Evolutionary conservation across 2,797 vertebrate genomes (phyloP), one percentile per base, ranked within the genome.

Genomic region (Hylomyscus alleni): DNA sequence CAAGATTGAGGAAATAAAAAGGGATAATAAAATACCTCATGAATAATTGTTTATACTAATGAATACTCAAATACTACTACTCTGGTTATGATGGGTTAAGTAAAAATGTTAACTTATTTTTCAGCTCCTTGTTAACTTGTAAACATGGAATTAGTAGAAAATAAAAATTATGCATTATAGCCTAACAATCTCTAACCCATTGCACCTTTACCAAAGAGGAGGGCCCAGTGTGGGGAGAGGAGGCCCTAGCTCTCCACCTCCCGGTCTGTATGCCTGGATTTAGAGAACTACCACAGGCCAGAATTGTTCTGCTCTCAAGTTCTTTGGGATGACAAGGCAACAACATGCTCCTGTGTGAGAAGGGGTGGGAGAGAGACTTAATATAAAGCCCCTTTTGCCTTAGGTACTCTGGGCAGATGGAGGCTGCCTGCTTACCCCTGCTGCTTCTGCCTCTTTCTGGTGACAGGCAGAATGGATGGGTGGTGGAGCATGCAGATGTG

Each of bases 381-480:
- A 24, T 9, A 9, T 3, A 13, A 56, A 89, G 82, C 31, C 62
- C 89, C 50, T 65, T 85, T 84, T 86, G 80, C 87, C 82, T 84
- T 67, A 65, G 73, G 80, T 91, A 47, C 75, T 95, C 44, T 47
- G 44, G 72, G 54, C 96, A 95, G 93, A 86, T 90, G 90, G 90
- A 94, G 91, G 95, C 84, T 0, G 20, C 80, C 87, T 81, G 90
- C 40, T 84, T 44, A 56, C 58, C 80, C 54, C 50, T 75, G 78
- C 73, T 93, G 37, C 65, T 83, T 34, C 62, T 81, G 44, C 69
- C 77, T 94, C 54, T 82, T 69, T 37, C 67, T 67, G 17, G 24
- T 89, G 91, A 84, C 62, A 84, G 95, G 87, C 20, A 29, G 37
- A 90, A 77, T 85, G 93, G 88, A 77, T 90, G 87, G 89, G 76